Conservation (phyloP, 1,140 invertebrate genomes). For the Hermatobates lingyangjiaoensis region DNA sequence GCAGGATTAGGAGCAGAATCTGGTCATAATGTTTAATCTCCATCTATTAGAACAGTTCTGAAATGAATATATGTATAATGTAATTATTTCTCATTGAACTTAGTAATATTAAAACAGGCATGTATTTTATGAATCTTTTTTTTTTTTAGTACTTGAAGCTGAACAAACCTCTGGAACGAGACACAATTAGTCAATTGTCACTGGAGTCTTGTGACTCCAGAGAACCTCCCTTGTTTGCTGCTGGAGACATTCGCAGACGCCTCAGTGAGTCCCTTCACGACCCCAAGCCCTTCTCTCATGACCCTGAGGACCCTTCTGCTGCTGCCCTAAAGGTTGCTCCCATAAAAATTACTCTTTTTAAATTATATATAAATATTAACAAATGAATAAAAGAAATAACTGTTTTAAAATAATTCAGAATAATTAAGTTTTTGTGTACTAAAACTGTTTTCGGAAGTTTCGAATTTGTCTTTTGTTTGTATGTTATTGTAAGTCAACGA, state of each 20-base stretch:
- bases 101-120: background rate
- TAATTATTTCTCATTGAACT: background rate
- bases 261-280: slow-evolving; percentile 69
- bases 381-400: no score
- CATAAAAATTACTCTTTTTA: no score
- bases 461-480: no score
- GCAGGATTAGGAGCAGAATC: no score
- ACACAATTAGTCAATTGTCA: slow-evolving; percentile 78
- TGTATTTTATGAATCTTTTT: background rate
- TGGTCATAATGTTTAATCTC: no score
- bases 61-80: background rate
- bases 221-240: slow-evolving; percentile 54
- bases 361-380: no score
- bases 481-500: no score
- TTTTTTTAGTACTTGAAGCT: slow-evolving; percentile 34
- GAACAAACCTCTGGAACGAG: slow-evolving; percentile 39
- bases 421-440: no score
- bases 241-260: slow-evolving; percentile 76
- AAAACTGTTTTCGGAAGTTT: no score
- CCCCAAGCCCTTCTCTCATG: slow-evolving; percentile 64
- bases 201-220: slow-evolving; percentile 76
- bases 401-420: no score
- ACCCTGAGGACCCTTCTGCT: slow-evolving; percentile 97
- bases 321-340: slow-evolving; percentile 78
- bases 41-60: background rate